phyloP scores from a whole-genome alignment of 2,888 invertebrate species.

The Melieria omissa region DNA sequence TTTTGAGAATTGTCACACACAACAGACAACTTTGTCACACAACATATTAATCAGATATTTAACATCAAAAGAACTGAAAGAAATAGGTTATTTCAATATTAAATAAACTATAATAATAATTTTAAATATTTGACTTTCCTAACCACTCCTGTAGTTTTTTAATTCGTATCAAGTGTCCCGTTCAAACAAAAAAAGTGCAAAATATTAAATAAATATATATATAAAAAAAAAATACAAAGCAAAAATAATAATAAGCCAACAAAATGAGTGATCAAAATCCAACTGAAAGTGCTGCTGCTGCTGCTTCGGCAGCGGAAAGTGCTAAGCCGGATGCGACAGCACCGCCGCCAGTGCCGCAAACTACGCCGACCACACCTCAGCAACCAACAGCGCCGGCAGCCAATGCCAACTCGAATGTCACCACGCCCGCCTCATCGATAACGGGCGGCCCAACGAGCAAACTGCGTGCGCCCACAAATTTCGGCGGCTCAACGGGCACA shows the following conservation, averaged over 20 bases:
- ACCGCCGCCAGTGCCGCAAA: neutral
- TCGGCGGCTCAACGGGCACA: conserved; percentile 52
- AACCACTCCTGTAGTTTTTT: neutral
- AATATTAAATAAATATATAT: neutral
- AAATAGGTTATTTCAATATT: neutral
- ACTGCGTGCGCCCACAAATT: conserved; percentile 53
- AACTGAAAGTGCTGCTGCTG: conserved; percentile 11
- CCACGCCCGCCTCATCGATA: conserved; percentile 54
- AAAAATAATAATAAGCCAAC: conserved; percentile 15
- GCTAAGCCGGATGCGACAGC: neutral
- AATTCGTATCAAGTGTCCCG: neutral
- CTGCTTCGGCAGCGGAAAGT: neutral
- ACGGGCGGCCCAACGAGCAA: conserved; percentile 54
- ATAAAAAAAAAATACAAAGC: conserved; percentile 21
- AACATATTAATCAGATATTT: too few species aligned
- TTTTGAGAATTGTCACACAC: too few species aligned
- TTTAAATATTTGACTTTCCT: neutral
- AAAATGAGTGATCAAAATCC: too few species aligned
- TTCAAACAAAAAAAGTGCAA: neutral
- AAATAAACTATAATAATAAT: neutral
- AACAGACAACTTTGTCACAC: too few species aligned
- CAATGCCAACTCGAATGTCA: conserved; percentile 48
- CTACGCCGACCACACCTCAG: too few species aligned
- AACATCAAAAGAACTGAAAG: neutral
- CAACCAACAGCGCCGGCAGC: neutral